Evolutionary conservation across 2,113 vertebrate species (phyloP), one percentile per base, ranked within the genome.

Genomic region (Pimephales promelas): DNA sequence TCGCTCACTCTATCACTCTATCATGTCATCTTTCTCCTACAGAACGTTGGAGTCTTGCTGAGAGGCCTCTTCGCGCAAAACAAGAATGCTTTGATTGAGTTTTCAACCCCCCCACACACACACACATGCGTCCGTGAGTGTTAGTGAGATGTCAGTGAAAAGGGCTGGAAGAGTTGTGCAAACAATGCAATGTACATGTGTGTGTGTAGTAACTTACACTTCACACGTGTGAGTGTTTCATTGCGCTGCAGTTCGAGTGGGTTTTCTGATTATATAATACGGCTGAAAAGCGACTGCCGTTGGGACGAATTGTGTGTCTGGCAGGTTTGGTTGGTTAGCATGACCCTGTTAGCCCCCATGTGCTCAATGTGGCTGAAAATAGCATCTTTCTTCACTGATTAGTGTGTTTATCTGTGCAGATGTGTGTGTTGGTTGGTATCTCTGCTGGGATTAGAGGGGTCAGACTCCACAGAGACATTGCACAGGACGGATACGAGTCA

Each of bases 21-120:
- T 79, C 64, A 72, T 22, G 54, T 74, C 64, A 61, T 82, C 64
- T 73, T 82, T 80, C 84, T 61, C 54, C 64, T 83, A 52, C 83
- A 85, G 86, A 70, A 79, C 31, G 61, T 31, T 79, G 68, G 47
- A 83, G 66, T 40, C 86, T 66, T 54, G 59, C 85, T 86, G 83
- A 10, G 84, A 82, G 82, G 73, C 59, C 64, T 84, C 85, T 83
- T 88, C 83, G 56, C 8, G 59, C 83, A 86, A 86, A 88, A 86
- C 85, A 88, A 74, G 79, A 82, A 75, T 75, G 59, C 66, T 88
- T 86, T 88, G 84, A 88, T 88, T 86, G 79, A 82, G 75, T 84
- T 88, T 84, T 86, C 64, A 75, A 43, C 64, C 40, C 59, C 5
- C 56, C 36, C 82, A 59, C 31, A 49, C 28, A 59, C 31, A 49